phyloP scores from a whole-genome alignment of 2,797 vertebrate genomes.

The Emys orbicularis region DNA sequence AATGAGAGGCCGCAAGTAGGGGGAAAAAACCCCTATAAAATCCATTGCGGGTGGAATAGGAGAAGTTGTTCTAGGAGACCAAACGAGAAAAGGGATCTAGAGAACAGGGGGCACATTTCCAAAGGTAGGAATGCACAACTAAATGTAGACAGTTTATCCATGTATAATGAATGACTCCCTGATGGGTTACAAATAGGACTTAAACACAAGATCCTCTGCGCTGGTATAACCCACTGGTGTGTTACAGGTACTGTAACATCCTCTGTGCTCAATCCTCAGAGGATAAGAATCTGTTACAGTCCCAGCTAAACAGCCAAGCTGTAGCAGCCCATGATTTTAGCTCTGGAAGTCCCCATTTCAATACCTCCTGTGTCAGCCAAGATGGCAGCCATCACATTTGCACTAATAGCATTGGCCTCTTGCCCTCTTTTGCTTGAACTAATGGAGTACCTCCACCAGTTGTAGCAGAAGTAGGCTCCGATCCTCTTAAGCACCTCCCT shows the following conservation, averaged over 20 bases:
- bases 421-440: neutral
- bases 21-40: neutral
- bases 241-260: neutral
- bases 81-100: neutral
- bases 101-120: neutral
- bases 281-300: neutral
- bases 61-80: neutral
- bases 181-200: neutral
- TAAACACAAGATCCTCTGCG: neutral
- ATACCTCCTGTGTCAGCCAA: fast-evolving
- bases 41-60: neutral
- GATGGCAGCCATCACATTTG: neutral
- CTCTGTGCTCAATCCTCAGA: neutral
- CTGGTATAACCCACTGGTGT: neutral
- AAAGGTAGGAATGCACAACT: neutral
- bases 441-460: neutral
- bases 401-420: neutral
- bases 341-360: neutral
- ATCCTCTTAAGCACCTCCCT: neutral
- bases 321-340: neutral
- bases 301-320: neutral
- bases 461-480: neutral
- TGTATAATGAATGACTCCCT: neutral
- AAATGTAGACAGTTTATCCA: neutral
- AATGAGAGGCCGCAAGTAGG: neutral